Evolutionary conservation across 1,140 invertebrate species (phyloP), one percentile per base, ranked within the genome.

Genomic region (Neodiprion pinetum): DNA sequence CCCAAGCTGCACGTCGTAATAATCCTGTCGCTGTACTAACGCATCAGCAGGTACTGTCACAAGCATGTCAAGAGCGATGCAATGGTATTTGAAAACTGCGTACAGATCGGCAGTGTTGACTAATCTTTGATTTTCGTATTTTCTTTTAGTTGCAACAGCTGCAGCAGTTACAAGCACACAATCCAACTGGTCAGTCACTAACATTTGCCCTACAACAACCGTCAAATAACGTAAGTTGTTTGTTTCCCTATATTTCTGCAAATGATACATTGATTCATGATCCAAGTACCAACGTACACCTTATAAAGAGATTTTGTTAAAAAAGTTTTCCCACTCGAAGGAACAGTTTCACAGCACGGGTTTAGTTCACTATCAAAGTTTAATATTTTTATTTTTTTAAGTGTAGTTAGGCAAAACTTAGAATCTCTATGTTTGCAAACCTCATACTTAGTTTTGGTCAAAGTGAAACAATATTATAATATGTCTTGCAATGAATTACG

Each of bases 121-220:
- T 40, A 47, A 68, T 10, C n/a, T n/a, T 71, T 23, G 5, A 71
- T 40, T 74, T 49, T 72, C 67, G 69, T 49, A 68, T 23, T 79
- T 75, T 49, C 72, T 78, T 80, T 72, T 75, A 90, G 89, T 83
- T 90, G 78, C 89, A 90, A 80, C 90, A 90, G 69, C 81, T 90
- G 73, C 90, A 90, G 79, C 89, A 90, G 79, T 80, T 89, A 69
- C 89, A 89, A 78, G 86, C 87, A 75, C 87, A 88, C 75, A 88
- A 86, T 79, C 85, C 87, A 61, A 85, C 87, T 80, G 86, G 86
- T 48, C 89, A 89, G 71, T 87, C 88, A 71, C 81, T 90, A 48
- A 89, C 89, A 49, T 88, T 90, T 82, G 88, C 89, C 78, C 81
- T 89, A 79, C 88, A 88, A 77, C 89, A 90, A 78, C 83, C 87